Base-by-base conservation (phyloP, 2,888 invertebrate species). In the Megaustenia siamemsis region DNA sequence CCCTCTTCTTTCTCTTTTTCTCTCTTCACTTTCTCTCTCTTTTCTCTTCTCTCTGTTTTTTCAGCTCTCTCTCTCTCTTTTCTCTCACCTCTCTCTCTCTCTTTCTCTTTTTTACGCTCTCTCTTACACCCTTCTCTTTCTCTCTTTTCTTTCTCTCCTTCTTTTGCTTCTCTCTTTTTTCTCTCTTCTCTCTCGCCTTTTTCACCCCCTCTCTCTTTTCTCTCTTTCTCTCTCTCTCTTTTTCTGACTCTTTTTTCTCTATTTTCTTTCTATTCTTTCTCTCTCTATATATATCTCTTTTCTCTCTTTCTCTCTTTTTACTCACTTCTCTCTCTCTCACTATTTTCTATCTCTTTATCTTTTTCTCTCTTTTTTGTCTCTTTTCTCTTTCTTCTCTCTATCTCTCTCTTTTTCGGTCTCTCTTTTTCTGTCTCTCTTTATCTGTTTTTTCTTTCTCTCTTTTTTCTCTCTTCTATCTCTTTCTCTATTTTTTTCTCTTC, bases 341-440 rank as follows among this genome's bases (percentile, higher is more conserved):
- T 28, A 18, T 69, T 38, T 81, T 66, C 40, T 71, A 35, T 32
- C 32, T 53, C 40, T 53, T 81, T 56, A 53, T n/a, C 24, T 56
- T n/a, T 24, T n/a, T n/a, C 24, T 56, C 18, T 56, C 24, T 56
- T 56, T n/a, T 56, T 56, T 56, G 4, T n/a, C 4, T 24, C 18
- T 18, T 56, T 6, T 56, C 18, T 56, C 24, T 56, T 56, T 40
- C 43, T 81, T 28, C 24, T 43, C 28, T 69, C 32, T 53, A 18
- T 43, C 18, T 56, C 18, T 56, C 24, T n/a, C 6, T 56, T n/a
- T 56, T 56, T 24, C 24, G 5, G 4, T 56, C 24, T 56, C 4
- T 56, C 24, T 56, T 56, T 56, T n/a, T 56, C 10, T 5, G 10
- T 56, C 24, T 18, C 35, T 35, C 53, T 49, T 49, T 40, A 32